Conservation (phyloP, 2,888 invertebrate genomes). For the Pardosa pseudoannulata region DNA sequence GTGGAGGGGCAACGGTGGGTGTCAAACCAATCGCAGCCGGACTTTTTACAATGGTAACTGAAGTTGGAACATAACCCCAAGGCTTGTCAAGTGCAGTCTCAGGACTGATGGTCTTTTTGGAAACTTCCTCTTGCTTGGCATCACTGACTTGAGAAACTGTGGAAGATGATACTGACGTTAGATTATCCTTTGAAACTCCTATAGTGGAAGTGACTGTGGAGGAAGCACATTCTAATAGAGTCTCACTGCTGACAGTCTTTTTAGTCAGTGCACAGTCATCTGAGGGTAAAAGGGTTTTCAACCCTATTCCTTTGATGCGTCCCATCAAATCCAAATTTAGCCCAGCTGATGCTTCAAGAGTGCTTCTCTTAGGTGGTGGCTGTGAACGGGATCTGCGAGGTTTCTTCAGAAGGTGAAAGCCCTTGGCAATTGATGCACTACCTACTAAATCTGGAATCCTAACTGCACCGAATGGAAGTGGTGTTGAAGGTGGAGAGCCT, state of each 20-base stretch:
- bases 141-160: not conserved
- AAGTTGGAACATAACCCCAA: slow-evolving; percentile 70
- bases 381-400: slow-evolving; percentile 61
- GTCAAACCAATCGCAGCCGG: slow-evolving; percentile 64
- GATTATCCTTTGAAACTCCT: not conserved
- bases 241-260: slow-evolving; percentile 38
- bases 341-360: slow-evolving; percentile 35
- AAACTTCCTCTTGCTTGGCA: not conserved
- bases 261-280: slow-evolving; percentile 31
- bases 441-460: slow-evolving; percentile 65
- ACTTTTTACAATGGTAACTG: slow-evolving; percentile 58
- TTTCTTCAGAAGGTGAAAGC: slow-evolving; percentile 57
- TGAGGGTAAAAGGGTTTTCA: slow-evolving; percentile 55
- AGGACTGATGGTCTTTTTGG: slow-evolving; percentile 25
- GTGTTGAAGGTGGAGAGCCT: slow-evolving; percentile 72
- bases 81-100: slow-evolving; percentile 50
- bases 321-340: slow-evolving; percentile 66
- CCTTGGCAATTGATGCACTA: slow-evolving; percentile 66
- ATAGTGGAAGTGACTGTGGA: slow-evolving; percentile 20
- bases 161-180: not conserved
- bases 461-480: slow-evolving; percentile 67
- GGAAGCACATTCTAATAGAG: slow-evolving; percentile 34
- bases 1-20: slow-evolving; percentile 62
- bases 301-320: slow-evolving; percentile 65
- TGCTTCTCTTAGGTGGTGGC: slow-evolving; percentile 48